Base-by-base conservation (phyloP, 2,113 vertebrate species). In the Numida meleagris region DNA sequence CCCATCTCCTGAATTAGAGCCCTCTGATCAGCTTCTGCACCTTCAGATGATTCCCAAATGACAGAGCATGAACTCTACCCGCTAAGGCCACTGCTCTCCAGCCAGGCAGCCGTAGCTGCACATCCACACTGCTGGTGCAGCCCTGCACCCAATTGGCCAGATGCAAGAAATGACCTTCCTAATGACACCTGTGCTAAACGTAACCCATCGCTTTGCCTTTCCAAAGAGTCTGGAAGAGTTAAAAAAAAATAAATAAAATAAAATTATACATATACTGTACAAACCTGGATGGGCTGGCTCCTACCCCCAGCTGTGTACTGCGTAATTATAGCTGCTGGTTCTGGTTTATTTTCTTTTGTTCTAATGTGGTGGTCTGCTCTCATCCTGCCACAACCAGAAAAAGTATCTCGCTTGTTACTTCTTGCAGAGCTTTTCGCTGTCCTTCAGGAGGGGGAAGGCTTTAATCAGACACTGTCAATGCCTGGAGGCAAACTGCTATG, bases 371-470 rank as follows among this genome's bases (percentile, higher is more conserved):
- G 96, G 93, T 94, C 96, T 61, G 73, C 8, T 72, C 85, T 75
- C 81, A 57, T 67, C 70, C 71, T 89, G 80, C 73, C 95, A 77
- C 53, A 1, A 86, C 23, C 82, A 38, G 76, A 74, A 40, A 75
- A 65, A 90, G 63, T 93, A 29, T 29, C 68, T 70, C 92, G 4
- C 90, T 95, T 94, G 89, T 93, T 77, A 55, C 86, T 96, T 96
- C 89, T 88, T 97, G 96, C 88, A 79, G 61, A 93, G 85, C 25
- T 77, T 17, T 50, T 53, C 86, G 91, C 96, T 94, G 66, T 82
- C 95, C 89, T 87, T 82, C 75, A 63, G 68, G 88, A 29, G 63
- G 50, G 53, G 75, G 27, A 81, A 94, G 88, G 62, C 48, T 79
- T 91, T 61, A 93, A 82, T 14, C 68, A 53, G 45, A 36, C 78